These are phyloP conservation scores for Geophilus truncorum DNA, from an alignment of 2,888 invertebrate species.

Conservation along the genomic window DNA sequence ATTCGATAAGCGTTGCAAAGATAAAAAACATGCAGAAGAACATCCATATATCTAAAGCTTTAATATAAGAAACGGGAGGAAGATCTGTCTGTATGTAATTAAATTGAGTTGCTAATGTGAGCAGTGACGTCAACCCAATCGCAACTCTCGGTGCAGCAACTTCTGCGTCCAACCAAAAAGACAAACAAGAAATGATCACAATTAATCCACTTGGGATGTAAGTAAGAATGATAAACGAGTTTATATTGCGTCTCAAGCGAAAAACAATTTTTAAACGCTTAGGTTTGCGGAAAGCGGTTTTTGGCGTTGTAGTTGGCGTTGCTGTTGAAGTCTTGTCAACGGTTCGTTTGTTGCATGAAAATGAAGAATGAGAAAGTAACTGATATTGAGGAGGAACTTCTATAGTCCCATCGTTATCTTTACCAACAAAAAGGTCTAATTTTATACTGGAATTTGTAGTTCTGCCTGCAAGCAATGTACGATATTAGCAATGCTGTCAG, in stretches of 20 bases:
- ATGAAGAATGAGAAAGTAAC: background rate
- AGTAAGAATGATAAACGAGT: background rate
- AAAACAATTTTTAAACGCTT: background rate
- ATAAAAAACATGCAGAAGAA: background rate
- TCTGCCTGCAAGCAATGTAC: no score
- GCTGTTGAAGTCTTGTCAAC: background rate
- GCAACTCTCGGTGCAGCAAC: background rate
- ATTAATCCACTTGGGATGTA: slow-evolving; percentile 2
- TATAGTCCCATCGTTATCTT: background rate
- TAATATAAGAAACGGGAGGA: background rate
- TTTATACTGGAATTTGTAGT: no score
- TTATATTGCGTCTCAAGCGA: background rate
- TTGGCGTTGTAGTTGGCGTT: no score
- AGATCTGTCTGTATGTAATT: background rate
- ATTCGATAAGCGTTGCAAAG: background rate
- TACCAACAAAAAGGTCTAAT: no score
- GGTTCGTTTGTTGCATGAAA: background rate
- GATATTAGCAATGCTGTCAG: no score
- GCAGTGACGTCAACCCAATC: background rate
- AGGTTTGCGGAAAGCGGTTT: no score
- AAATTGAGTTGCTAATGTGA: slow-evolving; percentile 5
- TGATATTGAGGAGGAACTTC: background rate
- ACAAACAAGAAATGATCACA: background rate
- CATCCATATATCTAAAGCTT: background rate
- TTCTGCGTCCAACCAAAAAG: background rate